These are phyloP conservation scores for Acanthopagrus latus DNA, from an alignment of 2,797 vertebrate genomes.

Conservation along the genomic window DNA sequence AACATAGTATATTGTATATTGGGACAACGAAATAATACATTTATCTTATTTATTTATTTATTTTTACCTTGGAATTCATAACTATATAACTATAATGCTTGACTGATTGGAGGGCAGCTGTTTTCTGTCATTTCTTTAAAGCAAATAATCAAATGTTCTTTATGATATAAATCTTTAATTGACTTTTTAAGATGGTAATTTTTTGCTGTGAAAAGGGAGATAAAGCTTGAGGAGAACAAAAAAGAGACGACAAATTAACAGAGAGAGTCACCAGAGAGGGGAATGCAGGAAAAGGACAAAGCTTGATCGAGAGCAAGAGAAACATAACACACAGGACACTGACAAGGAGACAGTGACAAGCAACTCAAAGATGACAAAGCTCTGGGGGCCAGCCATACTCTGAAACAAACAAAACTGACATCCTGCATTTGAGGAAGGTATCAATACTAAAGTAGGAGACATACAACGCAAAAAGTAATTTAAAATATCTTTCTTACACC, in stretches of 20 bases:
- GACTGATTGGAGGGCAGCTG: background rate
- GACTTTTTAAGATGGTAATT: constrained; percentile 68
- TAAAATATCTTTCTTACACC: background rate
- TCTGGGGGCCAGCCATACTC: constrained; percentile 59
- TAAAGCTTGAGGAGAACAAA: constrained; percentile 25
- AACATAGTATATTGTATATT: background rate
- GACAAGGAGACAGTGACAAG: constrained; percentile 70
- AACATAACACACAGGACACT: constrained; percentile 58
- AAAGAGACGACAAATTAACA: constrained; percentile 33
- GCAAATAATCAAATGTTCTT: background rate
- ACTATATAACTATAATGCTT: background rate
- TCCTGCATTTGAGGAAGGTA: constrained; percentile 7
- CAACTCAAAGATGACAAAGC: constrained; percentile 68
- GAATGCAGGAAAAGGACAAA: constrained; percentile 52
- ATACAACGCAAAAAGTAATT: constrained; percentile 17
- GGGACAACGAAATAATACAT: background rate
- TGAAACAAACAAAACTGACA: constrained; percentile 23
- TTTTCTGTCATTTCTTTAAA: background rate
- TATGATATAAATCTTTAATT: background rate
- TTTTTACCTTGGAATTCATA: background rate
- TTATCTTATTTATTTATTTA: background rate
- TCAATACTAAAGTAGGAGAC: constrained; percentile 3
- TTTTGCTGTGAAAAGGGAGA: constrained; percentile 51
- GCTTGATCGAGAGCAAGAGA: constrained; percentile 59
- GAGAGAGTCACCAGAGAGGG: constrained; percentile 43